Conservation (phyloP, 2,797 vertebrate genomes). For the Myotis myotis region DNA sequence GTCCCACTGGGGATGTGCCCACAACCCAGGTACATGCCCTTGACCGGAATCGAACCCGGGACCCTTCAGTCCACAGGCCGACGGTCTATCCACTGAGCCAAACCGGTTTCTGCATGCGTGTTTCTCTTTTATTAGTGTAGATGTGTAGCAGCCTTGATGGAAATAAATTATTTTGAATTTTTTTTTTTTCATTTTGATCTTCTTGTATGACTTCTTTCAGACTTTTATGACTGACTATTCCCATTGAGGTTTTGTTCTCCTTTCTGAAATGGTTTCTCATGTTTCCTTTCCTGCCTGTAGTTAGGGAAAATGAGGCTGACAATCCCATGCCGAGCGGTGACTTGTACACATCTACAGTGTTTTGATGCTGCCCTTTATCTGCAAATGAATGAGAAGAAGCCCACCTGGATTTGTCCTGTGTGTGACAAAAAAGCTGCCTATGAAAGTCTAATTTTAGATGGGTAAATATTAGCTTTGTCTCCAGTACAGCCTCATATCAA, state of each 20-base stretch:
- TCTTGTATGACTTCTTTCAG: not conserved
- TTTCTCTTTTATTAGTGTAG: too few relatives aligned
- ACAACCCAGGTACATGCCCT: too few relatives aligned
- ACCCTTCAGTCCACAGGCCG: too few relatives aligned
- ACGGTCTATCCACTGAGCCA: too few relatives aligned
- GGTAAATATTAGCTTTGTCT: slow-evolving; percentile 81
- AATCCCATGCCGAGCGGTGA: slow-evolving; percentile 94
- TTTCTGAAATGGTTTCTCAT: slow-evolving; percentile 23
- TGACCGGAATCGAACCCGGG: too few relatives aligned
- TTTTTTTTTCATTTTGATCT: slow-evolving; percentile 36
- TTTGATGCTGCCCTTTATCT: slow-evolving; percentile 97
- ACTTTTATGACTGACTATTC: not conserved
- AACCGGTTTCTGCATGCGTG: too few relatives aligned
- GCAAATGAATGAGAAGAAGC: slow-evolving; percentile 99
- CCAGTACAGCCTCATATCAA: not conserved
- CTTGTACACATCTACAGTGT: slow-evolving; percentile 97
- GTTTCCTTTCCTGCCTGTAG: slow-evolving; percentile 81
- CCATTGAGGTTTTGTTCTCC: not conserved
- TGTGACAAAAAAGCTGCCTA: slow-evolving; percentile 98
- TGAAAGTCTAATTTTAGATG: slow-evolving; percentile 95
- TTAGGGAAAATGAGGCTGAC: slow-evolving; percentile 98
- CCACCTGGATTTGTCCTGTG: slow-evolving; percentile 98
- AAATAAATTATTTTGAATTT: slow-evolving; percentile 27
- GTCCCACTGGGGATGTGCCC: too few relatives aligned
- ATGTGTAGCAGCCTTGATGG: not conserved